Percentiles rank a stretch among this genome's conserved stretches.
Evolutionary conservation across 2,113 vertebrate genomes (phyloP).

Genomic region (Aphelocoma coerulescens): DNA sequence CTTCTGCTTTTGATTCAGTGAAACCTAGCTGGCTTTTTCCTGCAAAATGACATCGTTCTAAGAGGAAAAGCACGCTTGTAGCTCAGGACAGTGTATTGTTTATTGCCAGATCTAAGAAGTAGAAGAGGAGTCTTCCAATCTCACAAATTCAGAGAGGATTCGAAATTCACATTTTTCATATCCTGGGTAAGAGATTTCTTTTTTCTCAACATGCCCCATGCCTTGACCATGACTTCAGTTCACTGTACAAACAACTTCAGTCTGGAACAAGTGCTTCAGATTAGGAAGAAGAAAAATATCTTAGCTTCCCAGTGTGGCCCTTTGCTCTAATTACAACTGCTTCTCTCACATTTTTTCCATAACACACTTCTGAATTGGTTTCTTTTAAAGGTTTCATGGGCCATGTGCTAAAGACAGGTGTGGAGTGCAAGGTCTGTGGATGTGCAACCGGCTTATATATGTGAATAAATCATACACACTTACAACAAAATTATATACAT

Average conservation of each 20-base stretch:
- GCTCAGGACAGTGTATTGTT: background rate
- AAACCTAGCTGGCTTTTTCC: background rate
- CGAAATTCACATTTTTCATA: background rate
- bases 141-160: background rate
- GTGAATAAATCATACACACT: background rate
- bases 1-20: background rate
- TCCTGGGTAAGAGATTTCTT: background rate
- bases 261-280: background rate
- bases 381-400: background rate
- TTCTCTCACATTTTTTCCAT: background rate
- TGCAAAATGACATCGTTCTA: background rate
- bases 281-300: background rate
- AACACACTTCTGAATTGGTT: background rate
- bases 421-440: background rate
- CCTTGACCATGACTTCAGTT: background rate
- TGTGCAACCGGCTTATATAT: background rate
- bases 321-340: background rate
- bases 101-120: background rate
- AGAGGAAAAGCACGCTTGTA: background rate
- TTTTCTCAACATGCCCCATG: accelerated
- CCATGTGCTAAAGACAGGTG: background rate
- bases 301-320: background rate
- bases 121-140: background rate
- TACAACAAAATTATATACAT: background rate
- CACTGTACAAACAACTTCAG: background rate